Conservation (phyloP, 2,888 invertebrate genomes). For the Folsomia candida region DNA sequence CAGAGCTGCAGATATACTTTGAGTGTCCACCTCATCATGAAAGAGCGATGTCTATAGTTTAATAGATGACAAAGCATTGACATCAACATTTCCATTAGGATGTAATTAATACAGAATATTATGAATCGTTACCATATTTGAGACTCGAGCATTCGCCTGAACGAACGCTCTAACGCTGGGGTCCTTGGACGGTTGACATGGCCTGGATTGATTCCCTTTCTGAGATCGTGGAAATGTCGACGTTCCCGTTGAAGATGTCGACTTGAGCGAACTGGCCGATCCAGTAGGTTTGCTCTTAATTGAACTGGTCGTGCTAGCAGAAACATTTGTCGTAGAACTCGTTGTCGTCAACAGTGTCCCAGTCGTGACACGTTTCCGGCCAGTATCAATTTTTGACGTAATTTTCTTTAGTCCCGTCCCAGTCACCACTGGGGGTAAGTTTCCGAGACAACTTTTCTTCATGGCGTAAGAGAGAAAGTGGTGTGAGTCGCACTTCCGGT, state of each 20-base stretch:
- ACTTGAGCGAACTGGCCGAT: not conserved
- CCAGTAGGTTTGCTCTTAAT: not conserved
- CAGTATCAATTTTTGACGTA: not conserved
- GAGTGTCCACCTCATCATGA: constrained; percentile 65
- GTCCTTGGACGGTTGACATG: constrained; percentile 4
- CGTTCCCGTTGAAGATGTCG: not conserved
- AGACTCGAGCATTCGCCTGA: constrained; percentile 36
- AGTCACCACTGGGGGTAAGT: not conserved
- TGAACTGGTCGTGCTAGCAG: not conserved
- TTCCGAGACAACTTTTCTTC: not conserved
- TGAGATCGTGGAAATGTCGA: not conserved
- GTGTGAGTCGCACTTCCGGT: too few species aligned
- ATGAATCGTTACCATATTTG: too few species aligned
- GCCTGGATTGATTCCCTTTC: not conserved
- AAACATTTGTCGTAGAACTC: not conserved
- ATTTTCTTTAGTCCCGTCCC: not conserved
- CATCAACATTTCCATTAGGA: too few species aligned
- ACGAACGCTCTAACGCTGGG: constrained; percentile 41
- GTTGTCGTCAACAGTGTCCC: not conserved
- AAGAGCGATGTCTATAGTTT: constrained; percentile 41
- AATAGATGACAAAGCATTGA: too few species aligned
- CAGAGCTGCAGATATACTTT: constrained; percentile 66
- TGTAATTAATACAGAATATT: too few species aligned
- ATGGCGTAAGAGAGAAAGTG: too few species aligned
- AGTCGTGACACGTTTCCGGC: not conserved